Conservation (phyloP, 2,888 invertebrate species). For the Pandemis cinnamomeana region DNA sequence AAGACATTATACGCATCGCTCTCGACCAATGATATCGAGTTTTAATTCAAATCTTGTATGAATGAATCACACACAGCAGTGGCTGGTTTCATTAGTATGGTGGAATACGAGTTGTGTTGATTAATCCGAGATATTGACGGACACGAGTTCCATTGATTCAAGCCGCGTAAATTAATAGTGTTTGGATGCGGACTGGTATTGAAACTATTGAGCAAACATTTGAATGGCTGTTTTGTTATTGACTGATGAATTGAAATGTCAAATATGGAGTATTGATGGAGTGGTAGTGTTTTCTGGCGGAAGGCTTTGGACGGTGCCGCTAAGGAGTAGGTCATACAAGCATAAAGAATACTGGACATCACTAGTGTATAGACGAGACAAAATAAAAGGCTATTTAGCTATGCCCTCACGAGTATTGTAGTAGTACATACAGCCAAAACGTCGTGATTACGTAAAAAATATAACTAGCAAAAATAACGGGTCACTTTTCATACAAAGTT, state of each 20-base stretch:
- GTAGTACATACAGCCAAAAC: too few species aligned
- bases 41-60: not conserved
- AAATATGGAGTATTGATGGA: not conserved
- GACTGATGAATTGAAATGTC: conserved; percentile 16
- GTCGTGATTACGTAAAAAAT: too few species aligned
- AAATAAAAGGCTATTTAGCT: too few species aligned
- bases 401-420: too few species aligned
- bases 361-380: too few species aligned
- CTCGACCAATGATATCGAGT: not conserved
- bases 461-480: too few species aligned
- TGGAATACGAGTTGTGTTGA: conserved; percentile 5
- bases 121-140: conserved; percentile 25
- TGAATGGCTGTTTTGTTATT: conserved; percentile 26
- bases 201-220: conserved; percentile 16
- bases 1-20: not conserved
- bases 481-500: too few species aligned
- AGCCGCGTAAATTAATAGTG: conserved; percentile 34
- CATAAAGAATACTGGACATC: too few species aligned
- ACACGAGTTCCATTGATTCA: conserved; percentile 13
- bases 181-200: conserved; percentile 20
- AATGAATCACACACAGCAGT: not conserved
- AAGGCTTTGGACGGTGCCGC: not conserved
- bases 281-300: not conserved
- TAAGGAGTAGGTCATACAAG: not conserved
- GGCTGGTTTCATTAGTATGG: not conserved